Base-by-base conservation (phyloP, 2,113 vertebrate species). In the Brachyistius frenatus region DNA sequence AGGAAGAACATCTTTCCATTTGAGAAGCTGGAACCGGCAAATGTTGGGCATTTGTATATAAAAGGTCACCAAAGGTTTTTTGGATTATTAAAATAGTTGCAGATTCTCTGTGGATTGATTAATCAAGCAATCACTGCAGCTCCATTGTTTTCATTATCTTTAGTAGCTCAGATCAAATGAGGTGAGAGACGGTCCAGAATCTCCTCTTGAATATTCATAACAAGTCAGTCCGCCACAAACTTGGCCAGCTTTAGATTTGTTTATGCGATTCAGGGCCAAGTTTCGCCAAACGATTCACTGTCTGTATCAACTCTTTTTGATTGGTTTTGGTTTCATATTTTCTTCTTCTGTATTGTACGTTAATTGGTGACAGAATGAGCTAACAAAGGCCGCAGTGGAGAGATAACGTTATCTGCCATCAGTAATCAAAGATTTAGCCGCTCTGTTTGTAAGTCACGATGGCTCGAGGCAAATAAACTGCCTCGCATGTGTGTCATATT, bases 371-470 rank as follows among this genome's bases (percentile, higher is more conserved):
- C n/a, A n/a, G 65, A 54, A 16, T n/a, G 65, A 41, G 0, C 2
- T 3, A 75, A 65, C 55, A 65, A 55, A 79, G 23, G 32, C 32
- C 23, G 32, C 61, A 44, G 35, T n/a, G 47, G 39, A 53, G 36
- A 15, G 32, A 64, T 60, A 84, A 75, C 39, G 30, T 46, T 65
- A 74, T 64, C 44, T 53, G 9, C 36, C 35, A 5, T 39, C 44
- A 66, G 53, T 73, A 5, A 71, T 32, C 23, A 57, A 62, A 76
- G n/a, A 23, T 52, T 62, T 62, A 33, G 66, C 35, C 23, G 39
- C 49, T 65, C 60, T 49, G 23, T 54, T 66, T 74, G 52, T 50
- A 66, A 66, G 49, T 33, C 52, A 75, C 50, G 30, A 58, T 41
- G 58, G n/a, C 35, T 35, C 53, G 32, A 56, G 44, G 10, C 10